phyloP scores from a whole-genome alignment of 2,888 invertebrate genomes.

The Acronicta aceris region DNA sequence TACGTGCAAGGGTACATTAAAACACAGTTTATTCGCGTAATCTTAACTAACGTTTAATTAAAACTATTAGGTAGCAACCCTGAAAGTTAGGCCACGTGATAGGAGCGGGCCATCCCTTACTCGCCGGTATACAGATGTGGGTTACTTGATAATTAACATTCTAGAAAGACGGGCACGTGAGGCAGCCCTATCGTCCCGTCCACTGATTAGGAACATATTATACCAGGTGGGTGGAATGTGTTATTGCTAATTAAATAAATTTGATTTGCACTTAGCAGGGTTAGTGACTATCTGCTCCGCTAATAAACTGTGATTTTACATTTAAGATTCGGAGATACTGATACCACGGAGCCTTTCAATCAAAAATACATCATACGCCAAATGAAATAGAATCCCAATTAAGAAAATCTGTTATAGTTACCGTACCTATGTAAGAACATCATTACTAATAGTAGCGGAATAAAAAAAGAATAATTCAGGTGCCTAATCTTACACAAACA shows the following conservation, averaged over 20 bases:
- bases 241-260: constrained; percentile 70
- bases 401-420: no score
- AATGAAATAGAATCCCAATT: no score
- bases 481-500: no score
- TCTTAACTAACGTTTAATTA: constrained; percentile 65
- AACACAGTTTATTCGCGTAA: constrained; percentile 48
- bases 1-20: constrained; percentile 42
- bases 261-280: constrained; percentile 45
- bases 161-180: constrained; percentile 66
- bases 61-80: constrained; percentile 57
- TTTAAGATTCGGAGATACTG: background rate
- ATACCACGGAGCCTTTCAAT: no score
- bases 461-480: no score
- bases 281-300: constrained; percentile 32
- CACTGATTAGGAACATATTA: constrained; percentile 72
- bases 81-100: constrained; percentile 59
- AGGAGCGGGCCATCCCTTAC: constrained; percentile 52
- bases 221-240: constrained; percentile 67
- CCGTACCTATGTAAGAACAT: no score
- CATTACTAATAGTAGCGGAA: no score
- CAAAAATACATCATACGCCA: no score
- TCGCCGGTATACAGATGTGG: constrained; percentile 44
- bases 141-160: constrained; percentile 71
- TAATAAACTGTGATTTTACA: constrained; percentile 14
- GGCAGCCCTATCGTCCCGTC: constrained; percentile 55